Evolutionary conservation across 2,888 invertebrate genomes (phyloP), one percentile per base, ranked within the genome.

Genomic region (Tetragonisca angustula): DNA sequence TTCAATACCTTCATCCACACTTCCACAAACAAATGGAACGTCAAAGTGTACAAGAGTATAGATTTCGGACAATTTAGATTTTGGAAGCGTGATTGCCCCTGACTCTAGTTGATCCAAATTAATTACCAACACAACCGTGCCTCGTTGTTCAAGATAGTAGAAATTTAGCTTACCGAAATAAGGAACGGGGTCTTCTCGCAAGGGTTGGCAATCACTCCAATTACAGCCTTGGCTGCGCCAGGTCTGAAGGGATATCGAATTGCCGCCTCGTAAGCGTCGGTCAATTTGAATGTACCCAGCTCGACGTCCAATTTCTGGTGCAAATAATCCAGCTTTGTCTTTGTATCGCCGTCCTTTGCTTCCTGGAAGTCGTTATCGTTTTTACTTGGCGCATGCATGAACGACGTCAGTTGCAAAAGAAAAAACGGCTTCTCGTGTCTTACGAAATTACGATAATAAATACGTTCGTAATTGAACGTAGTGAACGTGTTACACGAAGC

Each of bases 231-330:
- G 65, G 97, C 95, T 1, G 98, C 97, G 2, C 96, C 97, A 0
- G 97, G 95, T 84, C 98, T 96, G 95, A 97, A 97, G 0, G 97
- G 97, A 94, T 97, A 97, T 0, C 96, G 94, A 21, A 96, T 91
- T 0, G 97, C 96, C 59, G 96, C 95, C 19, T 95, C 91, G 94
- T 97, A 97, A 0, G 97, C 97, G n/a, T 94, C 94, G n/a, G 93
- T 93, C 75, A 94, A 82, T 62, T 90, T 90, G 79, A 93, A 92
- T 0, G 91, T 93, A 17, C 96, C 95, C 77, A 96, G 95, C 85
- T 95, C 95, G 2, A 96, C 84, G 62, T 96, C 95, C 94, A 94
- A 24, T 85, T 94, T 94, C 72, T 95, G 93, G 27, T 92, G 88
- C 1, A 94, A 27, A 67, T 92, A 93, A 13, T 93, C 84, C 11